A percentile compares a stretch with the other conserved stretches of the same genome.
Conservation (phyloP, 2,797 vertebrate genomes). For the Neosilurus mollespiculum region DNA sequence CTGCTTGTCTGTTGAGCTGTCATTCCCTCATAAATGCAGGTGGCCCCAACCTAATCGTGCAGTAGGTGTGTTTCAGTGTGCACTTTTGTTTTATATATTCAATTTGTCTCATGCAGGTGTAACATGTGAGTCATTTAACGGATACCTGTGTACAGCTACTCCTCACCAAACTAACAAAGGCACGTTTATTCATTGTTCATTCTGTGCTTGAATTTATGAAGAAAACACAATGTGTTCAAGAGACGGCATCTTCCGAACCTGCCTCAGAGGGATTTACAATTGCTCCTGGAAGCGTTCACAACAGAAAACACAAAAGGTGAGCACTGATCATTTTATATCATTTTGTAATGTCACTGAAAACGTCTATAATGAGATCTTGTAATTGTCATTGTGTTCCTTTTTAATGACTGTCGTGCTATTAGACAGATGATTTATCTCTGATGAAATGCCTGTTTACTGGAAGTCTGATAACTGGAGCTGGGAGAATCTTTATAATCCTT, state of each 20-base stretch:
- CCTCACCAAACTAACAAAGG: neutral
- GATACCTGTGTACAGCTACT: slow-evolving; percentile 31
- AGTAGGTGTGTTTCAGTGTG: neutral
- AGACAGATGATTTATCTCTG: slow-evolving; percentile 1
- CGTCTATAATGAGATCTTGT: slow-evolving; percentile 23
- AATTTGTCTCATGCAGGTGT: neutral
- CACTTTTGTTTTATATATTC: neutral
- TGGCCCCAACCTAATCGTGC: neutral
- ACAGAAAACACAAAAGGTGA: slow-evolving; percentile 62
- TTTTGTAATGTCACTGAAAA: slow-evolving; percentile 16
- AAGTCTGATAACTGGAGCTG: slow-evolving; percentile 28
- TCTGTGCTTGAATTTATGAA: slow-evolving; percentile 32
- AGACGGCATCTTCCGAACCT: slow-evolving; percentile 63
- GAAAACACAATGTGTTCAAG: slow-evolving; percentile 54
- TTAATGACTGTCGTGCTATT: slow-evolving; percentile 3
- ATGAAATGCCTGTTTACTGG: slow-evolving; percentile 37
- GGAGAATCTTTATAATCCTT: neutral
- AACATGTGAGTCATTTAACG: slow-evolving; percentile 22
- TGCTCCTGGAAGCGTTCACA: slow-evolving; percentile 73
- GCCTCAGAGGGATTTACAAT: slow-evolving; percentile 80
- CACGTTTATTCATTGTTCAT: neutral
- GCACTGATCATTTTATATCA: slow-evolving; percentile 28
- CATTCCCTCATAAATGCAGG: neutral
- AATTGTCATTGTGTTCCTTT: slow-evolving; percentile 15
- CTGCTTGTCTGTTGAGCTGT: neutral